Base-by-base conservation (phyloP, 2,888 invertebrate species). In the Antheraea yamamai region DNA sequence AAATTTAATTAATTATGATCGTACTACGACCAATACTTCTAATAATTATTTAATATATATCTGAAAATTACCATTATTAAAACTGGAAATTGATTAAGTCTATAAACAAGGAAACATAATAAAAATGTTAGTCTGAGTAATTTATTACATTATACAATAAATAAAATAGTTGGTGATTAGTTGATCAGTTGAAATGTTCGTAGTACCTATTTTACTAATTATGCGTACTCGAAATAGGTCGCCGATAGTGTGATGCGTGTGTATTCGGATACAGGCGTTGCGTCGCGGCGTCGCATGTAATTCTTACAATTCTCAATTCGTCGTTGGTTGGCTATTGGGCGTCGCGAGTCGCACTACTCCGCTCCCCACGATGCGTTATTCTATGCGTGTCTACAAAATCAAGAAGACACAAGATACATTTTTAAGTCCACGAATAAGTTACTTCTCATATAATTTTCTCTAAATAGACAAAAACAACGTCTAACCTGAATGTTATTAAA, bases 151-250 rank as follows among this genome's bases (percentile, higher is more conserved):
- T 47, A 68, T 68, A 47, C 71, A 70, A 39, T 39, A 68, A 71
- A 47, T 39, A 74, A 55, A 74, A 70, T 70, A 74, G 55, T 55
- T 70, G 23, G 66, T 72, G 52, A 84, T 85, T 80, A 80, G 80
- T 80, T 81, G 64, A 66, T 66, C 64, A 30, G 16, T 66, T 79
- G 79, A 80, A 81, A 79, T 78, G 81, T 79, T 80, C 81, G 79
- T 78, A 79, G 79, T 82, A 79, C 64, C 64, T 66, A 66, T 66
- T 80, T 81, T 79, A 83, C 82, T 88, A 87, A 87, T 88, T 88
- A 88, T 88, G 85, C 85, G 83, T 82, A 78, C 80, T 79, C 81
- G 78, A 89, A 88, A 87, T 88, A 84, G 88, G 88, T 89, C 88
- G 78, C 75, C 81, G 88, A 88, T 89, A 88, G 84, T 84, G 83